These are phyloP conservation scores for Semaprochilodus insignis DNA, from an alignment of 2,797 vertebrate genomes.

Conservation along the genomic window DNA sequence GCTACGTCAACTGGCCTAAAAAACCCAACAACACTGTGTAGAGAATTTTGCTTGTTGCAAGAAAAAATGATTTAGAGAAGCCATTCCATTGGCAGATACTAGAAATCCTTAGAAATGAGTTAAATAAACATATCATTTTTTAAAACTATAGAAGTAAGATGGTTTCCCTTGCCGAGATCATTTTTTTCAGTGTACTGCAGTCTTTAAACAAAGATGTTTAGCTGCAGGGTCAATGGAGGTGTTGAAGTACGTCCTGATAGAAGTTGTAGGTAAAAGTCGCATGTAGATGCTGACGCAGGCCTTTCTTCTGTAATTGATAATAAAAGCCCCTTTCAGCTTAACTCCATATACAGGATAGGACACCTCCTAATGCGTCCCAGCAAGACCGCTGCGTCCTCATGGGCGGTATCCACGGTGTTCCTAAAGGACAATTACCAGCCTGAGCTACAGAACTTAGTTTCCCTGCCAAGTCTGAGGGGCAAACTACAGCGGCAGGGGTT, in stretches of 20 bases:
- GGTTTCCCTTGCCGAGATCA: background rate
- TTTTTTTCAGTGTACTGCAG: background rate
- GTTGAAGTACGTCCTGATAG: background rate
- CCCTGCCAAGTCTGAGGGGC: slow-evolving; percentile 16
- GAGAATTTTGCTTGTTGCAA: too few species aligned
- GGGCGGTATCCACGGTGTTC: slow-evolving; percentile 25
- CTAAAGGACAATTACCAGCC: slow-evolving; percentile 47
- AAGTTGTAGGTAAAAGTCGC: background rate
- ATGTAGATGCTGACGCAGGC: slow-evolving; percentile 9
- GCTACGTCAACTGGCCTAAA: too few species aligned
- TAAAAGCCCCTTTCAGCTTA: slow-evolving; percentile 14
- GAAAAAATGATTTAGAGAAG: too few species aligned
- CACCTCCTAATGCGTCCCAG: slow-evolving; percentile 31
- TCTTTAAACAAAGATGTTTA: background rate
- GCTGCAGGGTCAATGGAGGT: background rate
- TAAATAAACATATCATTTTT: too few species aligned
- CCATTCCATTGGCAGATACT: too few species aligned
- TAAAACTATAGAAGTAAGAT: background rate
- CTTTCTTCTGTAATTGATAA: slow-evolving; percentile 45
- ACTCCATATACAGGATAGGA: background rate
- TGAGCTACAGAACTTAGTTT: slow-evolving; percentile 24
- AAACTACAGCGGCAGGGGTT: slow-evolving; percentile 9
- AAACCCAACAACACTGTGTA: too few species aligned
- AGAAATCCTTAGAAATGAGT: too few species aligned
- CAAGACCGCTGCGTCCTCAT: slow-evolving; percentile 25